These are phyloP conservation scores for Metacarcinus magister DNA, from an alignment of 2,888 invertebrate genomes.

Conservation along the genomic window DNA sequence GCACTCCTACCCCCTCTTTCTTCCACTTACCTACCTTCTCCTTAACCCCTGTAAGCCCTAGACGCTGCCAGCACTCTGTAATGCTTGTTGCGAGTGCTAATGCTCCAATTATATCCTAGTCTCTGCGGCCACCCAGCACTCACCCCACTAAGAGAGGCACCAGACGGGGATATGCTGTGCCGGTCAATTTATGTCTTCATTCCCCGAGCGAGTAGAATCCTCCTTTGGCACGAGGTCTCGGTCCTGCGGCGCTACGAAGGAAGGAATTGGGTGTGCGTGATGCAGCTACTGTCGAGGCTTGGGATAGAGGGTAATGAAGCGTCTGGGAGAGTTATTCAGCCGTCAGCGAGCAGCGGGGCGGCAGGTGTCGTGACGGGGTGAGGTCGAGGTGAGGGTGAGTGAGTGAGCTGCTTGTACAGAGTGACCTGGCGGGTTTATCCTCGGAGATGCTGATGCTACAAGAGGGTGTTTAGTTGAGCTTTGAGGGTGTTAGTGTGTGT, in stretches of 20 bases:
- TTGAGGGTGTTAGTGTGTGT: not conserved
- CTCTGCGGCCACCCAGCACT: not conserved
- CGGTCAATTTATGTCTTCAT: constrained; percentile 36
- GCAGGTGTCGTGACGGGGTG: not conserved
- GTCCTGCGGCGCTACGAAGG: not conserved
- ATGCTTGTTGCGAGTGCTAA: not conserved
- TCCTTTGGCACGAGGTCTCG: constrained; percentile 8
- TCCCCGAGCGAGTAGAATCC: not conserved
- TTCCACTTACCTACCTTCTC: not conserved
- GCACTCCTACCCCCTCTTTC: not conserved
- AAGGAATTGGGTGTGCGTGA: constrained; percentile 12
- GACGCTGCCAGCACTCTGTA: not conserved
- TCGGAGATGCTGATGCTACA: not conserved
- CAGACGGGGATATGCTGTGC: not conserved
- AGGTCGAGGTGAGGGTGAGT: not conserved
- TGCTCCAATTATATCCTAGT: not conserved
- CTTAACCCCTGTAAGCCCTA: not conserved
- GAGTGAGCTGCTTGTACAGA: not conserved
- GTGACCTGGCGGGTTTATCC: not conserved
- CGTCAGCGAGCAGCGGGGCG: not conserved
- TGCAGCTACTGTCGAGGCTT: not conserved
- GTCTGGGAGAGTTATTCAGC: constrained; percentile 1
- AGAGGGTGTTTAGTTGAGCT: not conserved
- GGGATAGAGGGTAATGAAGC: constrained; percentile 41
- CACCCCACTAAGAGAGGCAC: not conserved